These are phyloP conservation scores for Sinonovacula constricta DNA, from an alignment of 1,140 invertebrate species.

Conservation along the genomic window DNA sequence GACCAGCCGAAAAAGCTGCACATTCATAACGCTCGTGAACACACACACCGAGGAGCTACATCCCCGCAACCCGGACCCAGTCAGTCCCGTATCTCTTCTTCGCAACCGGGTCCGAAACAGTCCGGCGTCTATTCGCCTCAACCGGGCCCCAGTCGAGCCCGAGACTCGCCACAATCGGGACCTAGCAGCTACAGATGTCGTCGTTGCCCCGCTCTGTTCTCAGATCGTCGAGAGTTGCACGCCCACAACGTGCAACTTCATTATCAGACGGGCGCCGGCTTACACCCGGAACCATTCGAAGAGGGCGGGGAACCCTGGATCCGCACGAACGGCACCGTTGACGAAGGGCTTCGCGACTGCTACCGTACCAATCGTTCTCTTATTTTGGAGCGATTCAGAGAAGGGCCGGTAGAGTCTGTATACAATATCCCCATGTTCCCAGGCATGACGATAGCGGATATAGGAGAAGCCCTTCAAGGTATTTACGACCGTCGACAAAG, in stretches of 20 bases:
- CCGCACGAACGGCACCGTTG: background rate
- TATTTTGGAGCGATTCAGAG: conserved; percentile 1
- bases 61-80: background rate
- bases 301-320: too few species aligned
- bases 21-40: background rate
- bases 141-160: too few species aligned
- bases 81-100: too few species aligned
- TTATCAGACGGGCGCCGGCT: background rate
- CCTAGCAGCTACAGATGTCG: too few species aligned
- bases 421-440: conserved; percentile 7
- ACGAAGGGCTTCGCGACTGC: background rate
- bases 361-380: conserved; percentile 2
- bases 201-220: too few species aligned
- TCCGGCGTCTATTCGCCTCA: too few species aligned
- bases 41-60: background rate
- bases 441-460: background rate
- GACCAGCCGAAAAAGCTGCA: conserved; percentile 9
- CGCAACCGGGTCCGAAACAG: too few species aligned
- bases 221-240: too few species aligned
- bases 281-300: background rate
- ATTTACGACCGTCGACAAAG: background rate
- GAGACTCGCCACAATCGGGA: too few species aligned
- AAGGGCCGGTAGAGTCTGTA: conserved; percentile 1
- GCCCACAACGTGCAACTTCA: background rate
- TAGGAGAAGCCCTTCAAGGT: background rate